These are phyloP conservation scores for Artemia franciscana DNA, from an alignment of 1,140 invertebrate genomes.

Conservation along the genomic window DNA sequence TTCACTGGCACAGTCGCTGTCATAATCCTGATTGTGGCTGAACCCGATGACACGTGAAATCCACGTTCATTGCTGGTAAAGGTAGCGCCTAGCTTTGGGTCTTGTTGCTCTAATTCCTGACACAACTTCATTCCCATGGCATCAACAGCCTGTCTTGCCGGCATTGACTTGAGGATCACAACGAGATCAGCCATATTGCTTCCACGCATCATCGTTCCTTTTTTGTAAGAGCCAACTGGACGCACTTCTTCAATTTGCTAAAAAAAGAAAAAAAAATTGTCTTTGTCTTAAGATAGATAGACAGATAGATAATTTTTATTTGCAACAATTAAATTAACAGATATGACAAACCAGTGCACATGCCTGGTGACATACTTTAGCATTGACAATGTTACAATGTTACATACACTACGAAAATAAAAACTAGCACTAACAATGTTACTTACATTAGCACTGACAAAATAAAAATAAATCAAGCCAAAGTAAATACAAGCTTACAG, in stretches of 20 bases:
- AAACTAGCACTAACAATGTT: too few species aligned
- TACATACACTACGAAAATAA: too few species aligned
- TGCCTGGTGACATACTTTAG: too few species aligned
- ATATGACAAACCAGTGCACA: too few species aligned
- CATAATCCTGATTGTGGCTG: conserved; percentile 64
- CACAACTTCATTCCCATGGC: conserved; percentile 67
- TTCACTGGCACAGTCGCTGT: conserved; percentile 84
- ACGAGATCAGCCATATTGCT: conserved; percentile 90
- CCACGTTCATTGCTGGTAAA: conserved; percentile 36
- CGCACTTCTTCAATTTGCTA: conserved; percentile 88
- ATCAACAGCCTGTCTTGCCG: conserved; percentile 81
- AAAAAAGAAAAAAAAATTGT: too few species aligned
- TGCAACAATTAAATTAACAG: too few species aligned
- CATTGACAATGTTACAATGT: too few species aligned
- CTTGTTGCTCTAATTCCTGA: conserved; percentile 44
- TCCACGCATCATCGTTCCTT: conserved; percentile 87
- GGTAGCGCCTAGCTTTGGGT: conserved; percentile 16
- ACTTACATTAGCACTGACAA: too few species aligned
- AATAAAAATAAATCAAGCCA: too few species aligned
- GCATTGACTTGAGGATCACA: conserved; percentile 90
- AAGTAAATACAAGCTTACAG: too few species aligned
- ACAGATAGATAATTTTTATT: too few species aligned
- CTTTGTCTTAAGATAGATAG: too few species aligned
- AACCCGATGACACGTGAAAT: conserved; percentile 47
- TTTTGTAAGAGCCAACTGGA: conserved; percentile 91